These are phyloP conservation scores for Molossus molossus DNA, from an alignment of 2,797 vertebrate genomes.

Conservation along the genomic window DNA sequence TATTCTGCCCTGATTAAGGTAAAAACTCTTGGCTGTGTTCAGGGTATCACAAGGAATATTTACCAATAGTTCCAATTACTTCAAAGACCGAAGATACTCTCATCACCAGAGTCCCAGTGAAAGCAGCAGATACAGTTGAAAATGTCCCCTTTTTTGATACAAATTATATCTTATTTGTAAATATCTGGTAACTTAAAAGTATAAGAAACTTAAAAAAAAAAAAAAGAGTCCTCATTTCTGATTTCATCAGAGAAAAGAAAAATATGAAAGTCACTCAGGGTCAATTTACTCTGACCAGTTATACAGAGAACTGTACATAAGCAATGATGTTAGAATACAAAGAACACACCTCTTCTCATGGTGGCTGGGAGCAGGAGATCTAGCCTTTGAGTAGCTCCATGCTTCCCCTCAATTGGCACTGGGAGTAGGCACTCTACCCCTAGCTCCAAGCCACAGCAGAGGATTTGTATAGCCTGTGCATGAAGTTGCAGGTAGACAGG, in stretches of 20 bases:
- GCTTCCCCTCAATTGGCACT: not conserved
- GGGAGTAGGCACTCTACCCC: not conserved
- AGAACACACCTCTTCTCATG: not conserved
- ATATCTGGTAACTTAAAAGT: constrained; percentile 81
- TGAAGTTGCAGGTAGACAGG: not conserved
- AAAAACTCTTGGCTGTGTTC: not conserved
- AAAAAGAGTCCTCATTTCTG: not conserved
- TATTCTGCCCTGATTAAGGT: not conserved
- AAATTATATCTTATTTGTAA: constrained; percentile 76
- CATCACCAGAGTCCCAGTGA: constrained; percentile 94
- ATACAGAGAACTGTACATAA: not conserved
- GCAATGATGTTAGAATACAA: not conserved
- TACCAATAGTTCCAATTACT: constrained; percentile 15
- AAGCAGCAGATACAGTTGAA: constrained; percentile 95
- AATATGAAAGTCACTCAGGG: not conserved
- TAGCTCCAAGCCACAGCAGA: not conserved
- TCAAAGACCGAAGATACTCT: constrained; percentile 93
- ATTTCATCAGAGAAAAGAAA: constrained; percentile 13
- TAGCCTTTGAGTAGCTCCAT: not conserved
- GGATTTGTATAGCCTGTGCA: not conserved
- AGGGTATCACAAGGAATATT: not conserved
- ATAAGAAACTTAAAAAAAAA: constrained; percentile 58
- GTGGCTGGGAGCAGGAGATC: not conserved
- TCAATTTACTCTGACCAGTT: not conserved
- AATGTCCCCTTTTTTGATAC: not conserved